phyloP scores from a whole-genome alignment of 1,140 invertebrate species.

The Halictus rubicundus region DNA sequence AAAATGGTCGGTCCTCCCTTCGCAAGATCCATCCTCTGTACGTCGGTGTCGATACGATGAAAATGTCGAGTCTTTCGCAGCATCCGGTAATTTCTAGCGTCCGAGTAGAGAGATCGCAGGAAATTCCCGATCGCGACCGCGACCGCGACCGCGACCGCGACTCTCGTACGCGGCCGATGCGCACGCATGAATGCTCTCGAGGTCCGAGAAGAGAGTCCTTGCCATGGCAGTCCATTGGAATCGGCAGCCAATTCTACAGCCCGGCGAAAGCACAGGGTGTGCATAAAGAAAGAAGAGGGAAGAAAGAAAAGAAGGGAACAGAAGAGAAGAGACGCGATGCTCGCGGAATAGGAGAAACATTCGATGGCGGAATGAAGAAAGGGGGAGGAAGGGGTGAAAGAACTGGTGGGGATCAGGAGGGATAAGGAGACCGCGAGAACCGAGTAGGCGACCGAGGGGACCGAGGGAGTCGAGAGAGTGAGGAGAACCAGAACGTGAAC shows the following conservation, averaged over 20 bases:
- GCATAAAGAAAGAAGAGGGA: constrained; percentile 34
- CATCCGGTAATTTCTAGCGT: constrained; percentile 50
- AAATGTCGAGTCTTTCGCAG: constrained; percentile 18
- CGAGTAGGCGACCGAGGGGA: constrained; percentile 24
- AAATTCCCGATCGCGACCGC: constrained; percentile 39
- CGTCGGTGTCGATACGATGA: background rate
- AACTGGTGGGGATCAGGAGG: too few species aligned
- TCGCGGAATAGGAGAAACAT: too few species aligned
- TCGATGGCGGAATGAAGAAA: background rate
- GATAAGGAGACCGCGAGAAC: background rate
- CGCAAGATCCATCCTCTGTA: too few species aligned
- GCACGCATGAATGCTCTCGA: constrained; percentile 26
- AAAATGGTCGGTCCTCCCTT: background rate
- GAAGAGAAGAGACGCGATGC: background rate
- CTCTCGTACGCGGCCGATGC: background rate
- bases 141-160: background rate
- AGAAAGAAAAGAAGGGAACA: background rate
- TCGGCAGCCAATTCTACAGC: constrained; percentile 38
- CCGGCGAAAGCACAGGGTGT: constrained; percentile 24
- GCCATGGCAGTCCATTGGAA: constrained; percentile 54
- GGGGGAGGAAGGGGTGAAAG: constrained; percentile 8
- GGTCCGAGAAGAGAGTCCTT: constrained; percentile 38
- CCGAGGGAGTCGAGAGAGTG: constrained; percentile 28
- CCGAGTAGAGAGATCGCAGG: constrained; percentile 23
- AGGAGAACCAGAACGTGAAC: constrained; percentile 37